A percentile compares a stretch with the other conserved stretches of the same genome.
These are phyloP conservation scores for Amyelois transitella DNA, from an alignment of 1,140 invertebrate genomes.

Conservation along the genomic window DNA sequence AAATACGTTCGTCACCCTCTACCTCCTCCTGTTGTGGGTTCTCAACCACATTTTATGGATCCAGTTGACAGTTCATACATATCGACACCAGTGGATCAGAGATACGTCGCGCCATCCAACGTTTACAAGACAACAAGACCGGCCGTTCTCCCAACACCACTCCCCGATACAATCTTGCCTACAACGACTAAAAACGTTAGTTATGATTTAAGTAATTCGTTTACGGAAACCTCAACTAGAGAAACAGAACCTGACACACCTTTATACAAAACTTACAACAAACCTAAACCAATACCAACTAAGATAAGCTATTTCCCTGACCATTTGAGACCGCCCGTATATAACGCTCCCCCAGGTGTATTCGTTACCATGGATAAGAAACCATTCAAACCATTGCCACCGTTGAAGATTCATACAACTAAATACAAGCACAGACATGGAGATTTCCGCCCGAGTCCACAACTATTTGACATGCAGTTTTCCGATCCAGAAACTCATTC, in stretches of 20 bases:
- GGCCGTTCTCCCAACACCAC: constrained; percentile 52
- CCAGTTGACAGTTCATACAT: constrained; percentile 12
- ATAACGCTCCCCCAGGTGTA: constrained; percentile 61
- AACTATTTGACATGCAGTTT: constrained; percentile 44
- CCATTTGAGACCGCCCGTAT: constrained; percentile 53
- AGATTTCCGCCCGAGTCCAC: constrained; percentile 63
- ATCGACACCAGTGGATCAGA: constrained; percentile 27
- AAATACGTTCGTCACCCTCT: constrained; percentile 35
- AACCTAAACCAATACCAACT: constrained; percentile 30
- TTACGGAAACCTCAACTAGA: constrained; percentile 27
- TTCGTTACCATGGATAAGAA: constrained; percentile 69
- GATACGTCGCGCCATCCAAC: constrained; percentile 27
- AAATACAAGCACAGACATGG: constrained; percentile 39
- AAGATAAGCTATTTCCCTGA: constrained; percentile 52
- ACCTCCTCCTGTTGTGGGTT: constrained; percentile 22
- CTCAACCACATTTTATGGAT: constrained; percentile 32
- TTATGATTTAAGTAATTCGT: constrained; percentile 26
- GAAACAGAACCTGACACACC: constrained; percentile 23
- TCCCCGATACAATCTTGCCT: constrained; percentile 19
- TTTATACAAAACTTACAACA: constrained; percentile 34
- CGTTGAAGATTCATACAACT: constrained; percentile 36
- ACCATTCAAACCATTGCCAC: constrained; percentile 68
- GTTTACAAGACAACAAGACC: constrained; percentile 42
- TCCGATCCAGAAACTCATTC: constrained; percentile 36
- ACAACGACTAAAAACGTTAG: constrained; percentile 26